phyloP scores from a whole-genome alignment of 2,113 vertebrate genomes.

The Chrysemys picta region DNA sequence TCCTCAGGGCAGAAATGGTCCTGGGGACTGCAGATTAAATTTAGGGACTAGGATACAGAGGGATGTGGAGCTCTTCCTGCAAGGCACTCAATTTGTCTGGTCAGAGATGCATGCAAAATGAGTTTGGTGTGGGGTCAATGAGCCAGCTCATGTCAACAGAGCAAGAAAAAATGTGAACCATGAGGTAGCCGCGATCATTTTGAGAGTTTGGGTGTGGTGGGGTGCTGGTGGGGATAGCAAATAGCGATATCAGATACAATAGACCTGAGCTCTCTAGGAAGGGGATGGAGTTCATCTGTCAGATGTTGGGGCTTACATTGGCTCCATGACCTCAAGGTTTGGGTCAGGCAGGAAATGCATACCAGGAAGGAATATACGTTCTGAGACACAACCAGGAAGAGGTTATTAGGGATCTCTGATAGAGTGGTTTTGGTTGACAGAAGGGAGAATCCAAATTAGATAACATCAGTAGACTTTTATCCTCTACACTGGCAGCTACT shows the following conservation, averaged over 20 bases:
- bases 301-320: background rate
- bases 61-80: background rate
- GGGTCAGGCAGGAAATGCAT: background rate
- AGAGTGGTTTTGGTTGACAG: background rate
- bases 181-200: background rate
- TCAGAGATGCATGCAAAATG: background rate
- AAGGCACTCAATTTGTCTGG: background rate
- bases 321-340: background rate
- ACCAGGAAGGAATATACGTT: background rate
- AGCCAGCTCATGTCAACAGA: background rate
- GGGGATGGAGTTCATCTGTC: background rate
- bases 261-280: background rate
- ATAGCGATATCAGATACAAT: background rate
- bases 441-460: background rate
- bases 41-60: background rate
- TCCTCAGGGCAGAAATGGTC: background rate
- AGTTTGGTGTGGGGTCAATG: background rate
- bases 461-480: background rate
- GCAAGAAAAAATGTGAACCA: background rate
- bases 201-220: background rate
- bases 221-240: background rate
- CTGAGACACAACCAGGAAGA: background rate
- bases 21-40: background rate
- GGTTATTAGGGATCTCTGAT: background rate
- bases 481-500: background rate